Base-by-base conservation (phyloP, 2,113 vertebrate genomes). In the Microcebus jonahi region DNA sequence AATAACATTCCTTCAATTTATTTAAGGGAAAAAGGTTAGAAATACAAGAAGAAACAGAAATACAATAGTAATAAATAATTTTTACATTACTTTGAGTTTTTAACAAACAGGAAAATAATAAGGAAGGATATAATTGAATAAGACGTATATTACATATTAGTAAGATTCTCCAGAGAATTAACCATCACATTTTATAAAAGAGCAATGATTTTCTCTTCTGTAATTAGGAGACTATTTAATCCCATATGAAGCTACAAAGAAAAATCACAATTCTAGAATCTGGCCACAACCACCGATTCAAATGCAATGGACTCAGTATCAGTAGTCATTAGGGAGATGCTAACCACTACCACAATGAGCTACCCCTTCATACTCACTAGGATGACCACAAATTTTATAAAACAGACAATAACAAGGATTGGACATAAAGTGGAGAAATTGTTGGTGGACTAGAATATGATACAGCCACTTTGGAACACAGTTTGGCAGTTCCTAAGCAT, bases 11-110 rank as follows among this genome's bases (percentile, higher is more conserved):
- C 50, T 3, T 77, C 23, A 36, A 10, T 85, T 65, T 81, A 85
- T 31, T 70, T 76, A 63, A 68, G 23, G 48, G 25, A 39, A 68
- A 71, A 27, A 1, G 36, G 5, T 42, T 95, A 53, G 53, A 88
- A 87, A 83, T 65, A 75, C 2, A 63, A 90, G 70, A 48, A 91
- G 53, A 36, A 90, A 13, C 55, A 77, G 68, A 81, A 70, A 83
- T 12, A 50, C 3, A 91, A 50, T 12, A 55, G 8, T 42, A 88
- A 79, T 45, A 71, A 63, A 73, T 71, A 10, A 53, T 92, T 77
- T 70, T 57, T 23, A 29, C 48, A 82, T 57, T 57, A 77, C 59
- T 96, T 94, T 50, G 42, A 57, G n/a, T 71, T 85, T 97, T 95
- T 91, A 84, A 77, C 13, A 76, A 77, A 73, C 8, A 65, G 29